Evolutionary conservation across 2,113 vertebrate genomes (phyloP), one percentile per base, ranked within the genome.

Genomic region (Pseudopodoces humilis): DNA sequence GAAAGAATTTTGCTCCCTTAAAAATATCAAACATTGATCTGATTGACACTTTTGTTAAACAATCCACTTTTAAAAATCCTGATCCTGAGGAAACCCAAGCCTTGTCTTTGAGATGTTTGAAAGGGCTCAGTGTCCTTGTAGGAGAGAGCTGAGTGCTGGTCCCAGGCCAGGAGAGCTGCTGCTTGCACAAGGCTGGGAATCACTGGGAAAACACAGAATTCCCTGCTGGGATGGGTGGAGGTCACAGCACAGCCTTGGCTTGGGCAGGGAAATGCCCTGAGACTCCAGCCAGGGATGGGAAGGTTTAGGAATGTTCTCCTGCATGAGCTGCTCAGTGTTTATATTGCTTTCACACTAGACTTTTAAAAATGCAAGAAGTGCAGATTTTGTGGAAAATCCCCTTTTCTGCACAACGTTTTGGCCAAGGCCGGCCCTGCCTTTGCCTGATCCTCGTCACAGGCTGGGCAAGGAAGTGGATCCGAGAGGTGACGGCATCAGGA

Each of bases 401-500:
- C 7, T 15, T 68, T 64, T 46, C 44, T 49, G 28, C 13, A 47
- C 5, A 18, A 5, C 8, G 35, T 20, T 19, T 52, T 33, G 65
- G 35, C 39, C 10, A 28, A 22, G 2, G 2, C 23, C 43, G 79
- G 64, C 55, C 77, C n/a, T 80, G 67, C 35, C 50, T 74, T 37
- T 50, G 60, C 47, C 67, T 31, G 44, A 27, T 27, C 50, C 21
- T 28, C 2, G 1, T 11, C 37, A 27, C 30, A 44, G 56, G 3
- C 52, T 56, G 83, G 53, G 35, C 62, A 43, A 47, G 31, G 60
- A 11, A 41, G 18, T 0, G 0, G 25, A n/a, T 64, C 72, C 3
- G 2, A 68, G 86, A 58, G 71, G 67, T 62, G 70, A 76, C 0
- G 0, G 56, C 0, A 0, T 13, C 37, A 15, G 55, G 55, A 63